These are phyloP conservation scores for Mnemiopsis leidyi DNA, from an alignment of 37 sponge, comb jelly and placozoan species.

Conservation along the genomic window DNA sequence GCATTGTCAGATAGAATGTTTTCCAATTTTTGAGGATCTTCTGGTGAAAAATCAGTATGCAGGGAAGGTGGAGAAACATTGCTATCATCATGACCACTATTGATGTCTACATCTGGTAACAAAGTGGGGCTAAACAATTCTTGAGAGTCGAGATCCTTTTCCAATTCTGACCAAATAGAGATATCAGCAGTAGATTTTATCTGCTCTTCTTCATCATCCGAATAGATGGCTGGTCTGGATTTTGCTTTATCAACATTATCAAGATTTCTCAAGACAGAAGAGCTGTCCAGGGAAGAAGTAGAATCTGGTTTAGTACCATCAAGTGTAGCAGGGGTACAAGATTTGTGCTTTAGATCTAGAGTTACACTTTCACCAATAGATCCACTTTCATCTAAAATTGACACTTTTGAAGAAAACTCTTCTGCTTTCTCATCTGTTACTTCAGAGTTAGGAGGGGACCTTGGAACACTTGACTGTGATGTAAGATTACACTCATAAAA, in stretches of 20 bases:
- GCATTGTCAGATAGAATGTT: background rate
- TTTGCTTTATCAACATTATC: background rate
- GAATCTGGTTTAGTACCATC: background rate
- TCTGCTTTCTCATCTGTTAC: background rate
- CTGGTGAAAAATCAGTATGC: background rate
- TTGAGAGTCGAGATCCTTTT: background rate
- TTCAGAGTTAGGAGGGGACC: background rate
- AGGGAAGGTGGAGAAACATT: background rate
- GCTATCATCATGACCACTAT: no score
- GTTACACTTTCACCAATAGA: background rate
- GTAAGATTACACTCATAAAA: conserved; percentile 1
- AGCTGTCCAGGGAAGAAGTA: background rate
- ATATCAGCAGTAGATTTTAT: background rate
- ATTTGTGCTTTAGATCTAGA: background rate
- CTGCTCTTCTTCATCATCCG: background rate
- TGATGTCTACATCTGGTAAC: no score
- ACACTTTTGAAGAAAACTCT: background rate
- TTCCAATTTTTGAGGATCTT: background rate
- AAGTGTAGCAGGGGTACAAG: background rate
- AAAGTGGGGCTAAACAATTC: background rate
- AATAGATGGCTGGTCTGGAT: background rate
- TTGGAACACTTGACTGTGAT: background rate
- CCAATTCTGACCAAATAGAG: background rate
- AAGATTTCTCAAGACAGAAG: background rate
- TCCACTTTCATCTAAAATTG: background rate